Evolutionary conservation across 2,888 invertebrate species (phyloP), one percentile per base, ranked within the genome.

Genomic region (Marasmarcha lunaedactyla): DNA sequence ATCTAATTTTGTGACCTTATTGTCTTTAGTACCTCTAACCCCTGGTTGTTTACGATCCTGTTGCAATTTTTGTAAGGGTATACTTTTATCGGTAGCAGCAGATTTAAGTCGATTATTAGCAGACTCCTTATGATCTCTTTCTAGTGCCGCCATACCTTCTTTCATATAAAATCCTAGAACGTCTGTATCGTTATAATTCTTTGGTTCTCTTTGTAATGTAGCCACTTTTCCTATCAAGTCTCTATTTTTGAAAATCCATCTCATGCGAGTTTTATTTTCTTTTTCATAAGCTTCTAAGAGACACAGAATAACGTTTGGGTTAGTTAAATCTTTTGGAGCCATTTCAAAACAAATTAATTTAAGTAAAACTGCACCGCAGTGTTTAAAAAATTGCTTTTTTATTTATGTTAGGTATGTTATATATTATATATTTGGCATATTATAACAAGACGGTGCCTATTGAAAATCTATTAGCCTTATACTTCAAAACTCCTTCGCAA

Each of bases 231-330:
- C 46, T 25, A 71, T 52, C 33, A 58, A 43, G 12, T 54, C 47
- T 10, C 46, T 48, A 42, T 71, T 52, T 41, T 60, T 62, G 36
- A 48, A 46, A 12, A 61, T 57, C 71, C 71, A 71, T 27, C 57
- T 63, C 5, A 63, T 44, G 1, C 69, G 57, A 3, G 64, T 44
- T 1, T 56, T 55, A 40, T 56, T 65, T 43, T 70, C 70, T 37
- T 59, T 67, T 34, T 67, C 63, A 45, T 65, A 64, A 38, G 54
- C 61, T 46, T 71, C 68, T 15, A 54, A 56, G 5, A 70, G 55
- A 43, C 68, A 61, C 39, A 55, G 59, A 35, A 68, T 64, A 2
- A 63, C 46, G n/a, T 54, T 55, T 0, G 70, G 70, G 14, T 62
- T 63, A 2, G 54, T 63, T 34, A 68, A 62, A 40, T 71, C 70